phyloP scores from a whole-genome alignment of 2,888 invertebrate species.

The Plemyria rubiginata region DNA sequence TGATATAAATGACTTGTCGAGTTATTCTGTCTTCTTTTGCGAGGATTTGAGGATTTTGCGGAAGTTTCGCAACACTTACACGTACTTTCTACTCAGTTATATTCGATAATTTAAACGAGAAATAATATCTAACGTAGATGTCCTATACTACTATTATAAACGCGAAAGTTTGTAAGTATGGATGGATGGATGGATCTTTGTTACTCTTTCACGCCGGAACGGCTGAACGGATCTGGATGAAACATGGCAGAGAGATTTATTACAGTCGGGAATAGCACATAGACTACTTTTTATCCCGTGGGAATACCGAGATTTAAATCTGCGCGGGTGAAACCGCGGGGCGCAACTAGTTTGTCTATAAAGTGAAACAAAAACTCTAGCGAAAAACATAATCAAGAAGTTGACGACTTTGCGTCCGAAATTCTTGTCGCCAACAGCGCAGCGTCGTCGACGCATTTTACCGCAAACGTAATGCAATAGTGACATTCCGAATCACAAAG shows the following conservation, averaged over 20 bases:
- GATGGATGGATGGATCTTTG: too few relatives aligned
- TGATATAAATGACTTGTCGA: slow-evolving; percentile 69
- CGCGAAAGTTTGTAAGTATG: too few relatives aligned
- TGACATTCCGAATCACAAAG: slow-evolving; percentile 53
- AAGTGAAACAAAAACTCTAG: not conserved
- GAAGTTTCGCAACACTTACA: not conserved
- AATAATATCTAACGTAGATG: not conserved
- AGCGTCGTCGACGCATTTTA: slow-evolving; percentile 36
- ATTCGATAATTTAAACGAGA: not conserved
- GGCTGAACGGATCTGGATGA: too few relatives aligned
- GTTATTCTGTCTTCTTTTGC: slow-evolving; percentile 59
- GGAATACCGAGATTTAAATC: too few relatives aligned
- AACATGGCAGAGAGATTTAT: too few relatives aligned
- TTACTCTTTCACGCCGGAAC: too few relatives aligned
- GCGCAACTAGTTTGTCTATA: too few relatives aligned
- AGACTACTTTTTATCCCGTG: too few relatives aligned
- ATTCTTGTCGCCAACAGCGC: slow-evolving; percentile 21
- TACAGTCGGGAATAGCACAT: too few relatives aligned
- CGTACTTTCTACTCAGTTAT: not conserved
- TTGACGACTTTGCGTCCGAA: slow-evolving; percentile 4
- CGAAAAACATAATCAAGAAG: not conserved
- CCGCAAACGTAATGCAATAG: slow-evolving; percentile 43
- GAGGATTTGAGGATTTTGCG: slow-evolving; percentile 60
- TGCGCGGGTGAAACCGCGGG: too few relatives aligned
- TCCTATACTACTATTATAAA: too few relatives aligned